A percentile compares a stretch with the other conserved stretches of the same genome.
These are phyloP conservation scores for Campoplex capitator DNA, from an alignment of 2,888 invertebrate genomes.

Conservation along the genomic window DNA sequence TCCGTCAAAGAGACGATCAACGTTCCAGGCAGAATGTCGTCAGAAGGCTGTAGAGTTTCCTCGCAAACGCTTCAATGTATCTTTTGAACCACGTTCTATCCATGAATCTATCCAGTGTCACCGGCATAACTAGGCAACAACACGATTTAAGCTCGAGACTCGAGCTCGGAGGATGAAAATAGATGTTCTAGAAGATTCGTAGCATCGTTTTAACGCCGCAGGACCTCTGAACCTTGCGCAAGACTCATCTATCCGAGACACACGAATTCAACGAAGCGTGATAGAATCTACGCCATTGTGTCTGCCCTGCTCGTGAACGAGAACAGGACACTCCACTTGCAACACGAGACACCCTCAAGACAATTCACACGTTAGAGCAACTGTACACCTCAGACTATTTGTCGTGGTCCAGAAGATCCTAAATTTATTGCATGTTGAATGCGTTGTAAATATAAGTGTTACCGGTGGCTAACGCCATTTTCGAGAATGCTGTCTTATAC, in stretches of 20 bases:
- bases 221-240: conserved; percentile 12
- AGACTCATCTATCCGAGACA: neutral
- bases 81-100: conserved; percentile 46
- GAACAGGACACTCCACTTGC: conserved; percentile 9
- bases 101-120: neutral
- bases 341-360: conserved; percentile 14
- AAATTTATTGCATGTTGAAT: neutral
- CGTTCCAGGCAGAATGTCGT: neutral
- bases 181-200: conserved; percentile 4
- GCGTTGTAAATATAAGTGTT: neutral
- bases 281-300: conserved; percentile 29
- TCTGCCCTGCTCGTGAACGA: conserved; percentile 13
- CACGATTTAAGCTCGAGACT: neutral
- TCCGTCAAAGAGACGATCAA: neutral
- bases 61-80: conserved; percentile 20
- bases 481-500: neutral
- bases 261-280: conserved; percentile 12
- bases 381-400: neutral
- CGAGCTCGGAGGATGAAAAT: neutral
- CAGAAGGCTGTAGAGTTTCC: neutral
- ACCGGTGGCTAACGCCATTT: neutral
- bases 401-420: conserved; percentile 5
- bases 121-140: conserved; percentile 8
- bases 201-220: neutral
- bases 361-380: conserved; percentile 30